phyloP scores from a whole-genome alignment of 2,113 vertebrate genomes.

The Eulemur rufifrons region DNA sequence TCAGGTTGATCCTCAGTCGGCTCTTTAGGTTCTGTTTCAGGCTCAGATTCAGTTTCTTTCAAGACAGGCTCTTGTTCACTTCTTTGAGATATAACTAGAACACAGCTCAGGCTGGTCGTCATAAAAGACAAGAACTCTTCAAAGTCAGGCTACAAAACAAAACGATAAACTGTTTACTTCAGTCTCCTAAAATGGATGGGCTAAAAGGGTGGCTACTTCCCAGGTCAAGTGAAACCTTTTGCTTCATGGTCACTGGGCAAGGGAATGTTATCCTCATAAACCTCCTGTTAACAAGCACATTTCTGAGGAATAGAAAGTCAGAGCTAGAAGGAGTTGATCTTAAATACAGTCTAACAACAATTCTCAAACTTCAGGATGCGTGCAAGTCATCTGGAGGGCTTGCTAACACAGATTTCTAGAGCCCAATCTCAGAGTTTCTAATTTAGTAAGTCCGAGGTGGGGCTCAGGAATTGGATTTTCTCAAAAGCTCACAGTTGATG shows the following conservation, averaged over 20 bases:
- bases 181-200: neutral
- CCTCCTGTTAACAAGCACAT: neutral
- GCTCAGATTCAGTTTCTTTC: neutral
- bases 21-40: neutral
- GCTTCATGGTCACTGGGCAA: neutral
- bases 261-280: neutral
- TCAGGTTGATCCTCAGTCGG: neutral
- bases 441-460: neutral
- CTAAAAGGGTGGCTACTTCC: neutral
- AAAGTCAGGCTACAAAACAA: constrained; percentile 83
- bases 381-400: neutral
- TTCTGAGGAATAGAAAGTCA: neutral
- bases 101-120: constrained; percentile 73
- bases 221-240: neutral
- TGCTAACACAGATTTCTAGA: neutral
- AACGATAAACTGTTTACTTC: constrained; percentile 30
- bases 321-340: neutral
- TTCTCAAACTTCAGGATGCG: neutral
- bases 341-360: neutral
- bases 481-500: neutral
- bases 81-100: constrained; percentile 76
- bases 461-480: neutral
- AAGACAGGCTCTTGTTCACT: neutral
- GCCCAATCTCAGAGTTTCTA: neutral
- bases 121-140: constrained; percentile 82